Evolutionary conservation across 2,797 vertebrate species (phyloP).

Genomic region (Podarcis lilfordi): DNA sequence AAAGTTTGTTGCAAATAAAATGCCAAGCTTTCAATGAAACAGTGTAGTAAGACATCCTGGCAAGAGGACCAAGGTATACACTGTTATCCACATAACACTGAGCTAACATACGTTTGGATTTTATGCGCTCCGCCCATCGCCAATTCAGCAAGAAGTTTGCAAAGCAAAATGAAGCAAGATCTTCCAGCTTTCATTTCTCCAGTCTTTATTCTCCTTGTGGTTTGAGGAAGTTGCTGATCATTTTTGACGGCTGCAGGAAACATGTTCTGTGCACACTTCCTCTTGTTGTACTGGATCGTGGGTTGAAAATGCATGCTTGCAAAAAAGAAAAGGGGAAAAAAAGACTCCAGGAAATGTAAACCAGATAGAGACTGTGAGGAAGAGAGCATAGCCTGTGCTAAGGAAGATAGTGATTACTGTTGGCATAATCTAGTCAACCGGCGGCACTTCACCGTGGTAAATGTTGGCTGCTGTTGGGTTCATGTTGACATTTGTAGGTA

Average conservation of each 20-base stretch:
- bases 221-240: slow-evolving; percentile 20
- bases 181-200: background rate
- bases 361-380: background rate
- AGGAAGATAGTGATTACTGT: background rate
- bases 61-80: background rate
- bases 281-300: background rate
- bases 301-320: background rate
- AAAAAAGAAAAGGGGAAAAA: background rate
- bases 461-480: background rate
- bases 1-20: background rate
- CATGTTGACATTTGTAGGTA: background rate
- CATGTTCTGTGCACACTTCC: background rate
- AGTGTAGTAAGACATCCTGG: too few species aligned
- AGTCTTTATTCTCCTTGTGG: background rate
- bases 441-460: background rate
- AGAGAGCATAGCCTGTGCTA: background rate
- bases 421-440: background rate
- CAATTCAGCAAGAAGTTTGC: background rate
- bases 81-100: background rate
- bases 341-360: background rate
- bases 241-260: slow-evolving; percentile 10
- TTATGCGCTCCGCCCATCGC: background rate
- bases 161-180: background rate
- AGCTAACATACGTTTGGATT: background rate
- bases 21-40: background rate